Evolutionary conservation across 2,797 vertebrate species (phyloP), one percentile per base, ranked within the genome.

Genomic region (Manis crassicaudata): DNA sequence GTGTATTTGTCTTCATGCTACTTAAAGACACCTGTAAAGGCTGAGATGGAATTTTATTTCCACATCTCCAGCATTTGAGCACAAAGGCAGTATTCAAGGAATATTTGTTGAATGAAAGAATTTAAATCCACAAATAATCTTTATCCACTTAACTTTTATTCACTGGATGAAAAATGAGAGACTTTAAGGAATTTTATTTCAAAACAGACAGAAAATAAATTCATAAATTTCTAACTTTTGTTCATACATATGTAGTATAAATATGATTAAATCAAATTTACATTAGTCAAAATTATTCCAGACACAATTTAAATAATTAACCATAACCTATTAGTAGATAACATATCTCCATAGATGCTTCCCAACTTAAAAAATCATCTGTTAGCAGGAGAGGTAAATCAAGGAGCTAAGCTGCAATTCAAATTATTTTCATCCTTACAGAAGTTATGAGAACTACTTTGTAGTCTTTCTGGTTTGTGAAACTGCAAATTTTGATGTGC

Each of bases 161-260:
- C 52, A 73, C 27, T 67, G 50, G 37, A 85, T 95, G 20, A 94
- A 94, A 97, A 97, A 96, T 77, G 29, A 93, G 50, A 88, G 58
- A 62, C 37, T 83, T 89, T 60, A 68, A 81, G 84, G 11, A 94
- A 77, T 58, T 58, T 18, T 58, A 84, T 67, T 92, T 96, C 65
- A 92, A 96, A 95, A 95, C 56, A 92, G 93, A 95, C 18, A 92
- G 60, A 92, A 92, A 93, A 93, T 27, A 81, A 88, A 68, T 82
- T 86, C 29, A 65, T 90, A 62, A 32, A 60, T 88, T 73, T 90
- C 58, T 17, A 92, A 23, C 63, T 77, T 67, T 43, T 63, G 56
- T 43, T 56, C 37, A 56, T 43, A 85, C 0, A 92, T 92, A 68
- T 40, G 72, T 82, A 86, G 16, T 92, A 54, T 90, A 91, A 81